A percentile compares a stretch with the other conserved stretches of the same genome.
Conservation (phyloP, 2,888 invertebrate genomes). For the Ganaspis brasiliensis region DNA sequence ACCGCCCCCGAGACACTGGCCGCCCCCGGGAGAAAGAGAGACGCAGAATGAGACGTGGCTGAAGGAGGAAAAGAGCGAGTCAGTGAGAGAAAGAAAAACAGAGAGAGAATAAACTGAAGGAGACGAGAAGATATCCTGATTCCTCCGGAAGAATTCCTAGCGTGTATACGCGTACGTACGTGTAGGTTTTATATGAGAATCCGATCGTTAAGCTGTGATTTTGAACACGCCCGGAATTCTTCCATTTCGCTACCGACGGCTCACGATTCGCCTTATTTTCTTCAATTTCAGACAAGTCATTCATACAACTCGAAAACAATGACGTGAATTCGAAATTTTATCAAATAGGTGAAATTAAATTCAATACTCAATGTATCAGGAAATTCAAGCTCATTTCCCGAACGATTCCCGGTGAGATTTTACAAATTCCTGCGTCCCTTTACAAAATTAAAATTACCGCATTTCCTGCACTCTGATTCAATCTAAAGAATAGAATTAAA, state of each 20-base stretch:
- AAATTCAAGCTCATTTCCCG: background rate
- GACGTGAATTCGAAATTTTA: too few species aligned
- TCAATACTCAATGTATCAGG: too few species aligned
- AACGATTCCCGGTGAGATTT: background rate
- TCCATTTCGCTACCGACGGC: slow-evolving; percentile 14
- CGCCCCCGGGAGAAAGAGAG: slow-evolving; percentile 71
- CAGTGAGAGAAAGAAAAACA: slow-evolving; percentile 61
- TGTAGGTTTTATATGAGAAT: slow-evolving; percentile 61
- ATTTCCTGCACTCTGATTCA: too few species aligned
- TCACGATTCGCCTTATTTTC: background rate
- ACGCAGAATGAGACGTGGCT: slow-evolving; percentile 55
- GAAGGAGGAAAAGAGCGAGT: slow-evolving; percentile 50
- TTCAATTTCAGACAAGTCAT: background rate
- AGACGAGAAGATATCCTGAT: slow-evolving; percentile 71
- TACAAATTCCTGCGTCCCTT: background rate
- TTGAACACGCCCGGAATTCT: slow-evolving; percentile 55
- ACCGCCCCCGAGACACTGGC: slow-evolving; percentile 79
- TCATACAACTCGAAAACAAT: background rate
- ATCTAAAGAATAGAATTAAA: too few species aligned
- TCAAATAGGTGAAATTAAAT: too few species aligned
- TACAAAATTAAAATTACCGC: too few species aligned
- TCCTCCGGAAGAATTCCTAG: slow-evolving; percentile 74
- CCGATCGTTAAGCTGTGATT: slow-evolving; percentile 62
- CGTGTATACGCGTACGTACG: slow-evolving; percentile 60
- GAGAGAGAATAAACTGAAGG: slow-evolving; percentile 50